Conservation (phyloP, 2,797 vertebrate species). For the Sorex maritimensis region DNA sequence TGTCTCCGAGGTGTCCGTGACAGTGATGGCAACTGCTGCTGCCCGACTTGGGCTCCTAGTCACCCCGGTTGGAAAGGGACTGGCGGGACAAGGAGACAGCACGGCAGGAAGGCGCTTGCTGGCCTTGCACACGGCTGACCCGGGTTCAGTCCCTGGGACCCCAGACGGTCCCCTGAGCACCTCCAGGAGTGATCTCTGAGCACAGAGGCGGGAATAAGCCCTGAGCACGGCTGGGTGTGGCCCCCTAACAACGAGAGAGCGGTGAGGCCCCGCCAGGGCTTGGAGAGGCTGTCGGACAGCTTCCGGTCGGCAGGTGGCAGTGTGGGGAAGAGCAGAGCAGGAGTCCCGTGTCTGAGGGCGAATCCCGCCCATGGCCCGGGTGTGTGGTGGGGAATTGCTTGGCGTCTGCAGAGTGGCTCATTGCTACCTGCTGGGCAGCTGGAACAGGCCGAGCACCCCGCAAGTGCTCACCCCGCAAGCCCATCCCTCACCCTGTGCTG, state of each 20-base stretch:
- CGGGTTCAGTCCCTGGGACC: not conserved
- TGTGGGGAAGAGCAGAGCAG: not conserved
- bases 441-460: rapidly evolving
- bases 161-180: too few relatives aligned
- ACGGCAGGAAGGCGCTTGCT: too few relatives aligned
- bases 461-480: constrained; percentile 9
- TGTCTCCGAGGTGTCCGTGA: not conserved
- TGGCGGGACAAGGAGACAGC: not conserved
- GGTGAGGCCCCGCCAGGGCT: too few relatives aligned
- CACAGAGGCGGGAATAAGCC: too few relatives aligned
- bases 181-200: too few relatives aligned
- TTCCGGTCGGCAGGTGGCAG: not conserved
- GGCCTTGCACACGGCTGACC: too few relatives aligned
- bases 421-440: not conserved
- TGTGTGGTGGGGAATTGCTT: not conserved
- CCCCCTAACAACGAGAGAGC: too few relatives aligned
- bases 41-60: not conserved
- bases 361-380: not conserved
- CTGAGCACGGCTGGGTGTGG: too few relatives aligned
- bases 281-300: not conserved
- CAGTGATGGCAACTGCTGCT: not conserved
- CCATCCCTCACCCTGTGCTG: not conserved
- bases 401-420: not conserved
- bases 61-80: not conserved
- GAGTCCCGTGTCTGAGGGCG: not conserved